Conservation (phyloP, 1,140 invertebrate species). For the Vanessa tameamea region DNA sequence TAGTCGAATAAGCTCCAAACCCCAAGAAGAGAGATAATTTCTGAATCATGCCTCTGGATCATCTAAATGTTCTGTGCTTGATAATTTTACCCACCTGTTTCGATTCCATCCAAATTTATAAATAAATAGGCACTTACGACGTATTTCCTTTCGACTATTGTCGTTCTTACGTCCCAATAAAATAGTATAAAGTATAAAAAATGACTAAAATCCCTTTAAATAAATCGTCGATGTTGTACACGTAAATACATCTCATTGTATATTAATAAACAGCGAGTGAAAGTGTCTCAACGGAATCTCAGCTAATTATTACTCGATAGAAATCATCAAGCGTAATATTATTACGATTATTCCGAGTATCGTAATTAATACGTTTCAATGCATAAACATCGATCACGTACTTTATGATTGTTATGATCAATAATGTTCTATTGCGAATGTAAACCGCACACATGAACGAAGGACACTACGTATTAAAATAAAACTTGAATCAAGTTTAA, state of each 20-base stretch:
- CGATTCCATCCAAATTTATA: too few species aligned
- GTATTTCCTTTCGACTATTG: too few species aligned
- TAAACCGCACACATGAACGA: not conserved
- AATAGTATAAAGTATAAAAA: too few species aligned
- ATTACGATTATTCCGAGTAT: slow-evolving; percentile 25
- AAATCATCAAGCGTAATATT: slow-evolving; percentile 13
- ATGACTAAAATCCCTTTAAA: too few species aligned
- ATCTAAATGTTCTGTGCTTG: too few species aligned
- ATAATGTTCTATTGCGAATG: not conserved
- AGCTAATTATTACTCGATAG: slow-evolving; percentile 17
- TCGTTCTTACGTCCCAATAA: too few species aligned
- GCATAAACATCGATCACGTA: slow-evolving; percentile 21
- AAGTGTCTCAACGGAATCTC: slow-evolving; percentile 41
- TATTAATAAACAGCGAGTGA: slow-evolving; percentile 26
- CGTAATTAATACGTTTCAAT: not conserved
- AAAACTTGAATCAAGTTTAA: too few species aligned
- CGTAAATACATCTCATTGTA: slow-evolving; percentile 4
- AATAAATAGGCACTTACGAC: too few species aligned
- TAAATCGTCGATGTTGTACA: not conserved
- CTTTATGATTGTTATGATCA: slow-evolving; percentile 2
- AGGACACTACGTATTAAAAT: not conserved
- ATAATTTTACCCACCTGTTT: too few species aligned
- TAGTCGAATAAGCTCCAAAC: too few species aligned
- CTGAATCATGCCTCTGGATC: too few species aligned
- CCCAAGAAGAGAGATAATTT: too few species aligned